Percentiles rank a stretch among this genome's conserved stretches.
Conservation (phyloP, 2,797 vertebrate genomes). For the Myotis pilosus region DNA sequence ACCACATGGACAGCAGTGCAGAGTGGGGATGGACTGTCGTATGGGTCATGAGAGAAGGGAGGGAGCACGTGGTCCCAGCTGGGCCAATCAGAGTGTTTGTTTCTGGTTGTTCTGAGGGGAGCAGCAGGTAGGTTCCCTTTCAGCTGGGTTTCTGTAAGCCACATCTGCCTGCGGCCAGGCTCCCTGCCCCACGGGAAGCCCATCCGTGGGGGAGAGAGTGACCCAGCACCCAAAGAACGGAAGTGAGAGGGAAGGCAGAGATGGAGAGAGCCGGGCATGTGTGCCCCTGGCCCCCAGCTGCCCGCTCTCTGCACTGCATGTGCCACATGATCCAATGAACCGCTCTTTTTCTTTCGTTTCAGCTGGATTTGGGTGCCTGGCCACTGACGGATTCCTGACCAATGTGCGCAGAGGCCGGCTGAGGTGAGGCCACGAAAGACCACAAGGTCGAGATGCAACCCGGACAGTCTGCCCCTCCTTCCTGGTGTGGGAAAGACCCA, state of each 20-base stretch:
- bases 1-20: neutral
- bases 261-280: neutral
- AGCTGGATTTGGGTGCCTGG: neutral
- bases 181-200: neutral
- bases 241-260: neutral
- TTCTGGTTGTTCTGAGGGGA: neutral
- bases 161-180: neutral
- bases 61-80: neutral
- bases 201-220: neutral
- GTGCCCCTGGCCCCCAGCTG: neutral
- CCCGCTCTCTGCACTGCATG: neutral
- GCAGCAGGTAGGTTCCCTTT: neutral
- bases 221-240: neutral
- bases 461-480: neutral
- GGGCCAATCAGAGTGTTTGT: neutral
- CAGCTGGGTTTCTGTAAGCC: neutral
- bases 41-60: fast-evolving
- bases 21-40: neutral
- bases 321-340: neutral
- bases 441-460: neutral
- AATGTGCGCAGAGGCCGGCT: neutral
- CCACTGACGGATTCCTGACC: neutral
- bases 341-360: neutral
- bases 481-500: neutral
- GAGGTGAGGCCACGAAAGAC: neutral